Base-by-base conservation (phyloP, 2,797 vertebrate species). In the Lithobates pipiens region DNA sequence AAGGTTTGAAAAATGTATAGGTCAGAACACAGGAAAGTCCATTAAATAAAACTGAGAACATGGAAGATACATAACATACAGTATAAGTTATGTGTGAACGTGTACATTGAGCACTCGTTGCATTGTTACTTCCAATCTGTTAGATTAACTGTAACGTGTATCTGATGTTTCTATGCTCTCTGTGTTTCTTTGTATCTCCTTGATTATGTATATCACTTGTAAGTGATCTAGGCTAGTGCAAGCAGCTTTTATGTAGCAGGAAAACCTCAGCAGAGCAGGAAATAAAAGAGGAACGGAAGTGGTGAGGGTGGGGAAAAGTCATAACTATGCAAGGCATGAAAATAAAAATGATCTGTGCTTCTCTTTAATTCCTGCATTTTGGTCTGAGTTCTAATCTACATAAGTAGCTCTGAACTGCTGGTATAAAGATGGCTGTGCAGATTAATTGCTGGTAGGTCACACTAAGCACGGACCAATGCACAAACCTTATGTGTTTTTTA, bases 221-320 rank as follows among this genome's bases (percentile, higher is more conserved):
- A 61, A 42, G 5, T 34, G 27, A 36, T 8, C 23, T 68, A 32
- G 21, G 68, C 21, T 61, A 76, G 25, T 46, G 25, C 46, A 23
- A 39, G 18, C 34, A 46, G 27, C 44, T 63, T 16, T 77, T 65
- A 72, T 42, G 65, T 21, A 39, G 57, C 85, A 83, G 80, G 85
- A 86, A 86, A 86, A 86, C 80, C 85, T 83, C 85, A 83, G 57
- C 44, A 83, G 32, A 74, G 69, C 80, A 86, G 85, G 85, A 86
- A 83, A 25, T 36, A 78, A 57, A 23, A 73, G 73, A 78, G 42
- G 27, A 74, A 57, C 69, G 70, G 85, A 86, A 86, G 75, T 86
- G 80, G 76, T 65, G 29, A 54, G 80, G 80, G 79, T 44, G 80
- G 67, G 69, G 44, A 50, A 65, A 27, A 18, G 27, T 39, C 29